phyloP scores from a whole-genome alignment of 2,113 vertebrate species.

The Aldabrachelys gigantea region DNA sequence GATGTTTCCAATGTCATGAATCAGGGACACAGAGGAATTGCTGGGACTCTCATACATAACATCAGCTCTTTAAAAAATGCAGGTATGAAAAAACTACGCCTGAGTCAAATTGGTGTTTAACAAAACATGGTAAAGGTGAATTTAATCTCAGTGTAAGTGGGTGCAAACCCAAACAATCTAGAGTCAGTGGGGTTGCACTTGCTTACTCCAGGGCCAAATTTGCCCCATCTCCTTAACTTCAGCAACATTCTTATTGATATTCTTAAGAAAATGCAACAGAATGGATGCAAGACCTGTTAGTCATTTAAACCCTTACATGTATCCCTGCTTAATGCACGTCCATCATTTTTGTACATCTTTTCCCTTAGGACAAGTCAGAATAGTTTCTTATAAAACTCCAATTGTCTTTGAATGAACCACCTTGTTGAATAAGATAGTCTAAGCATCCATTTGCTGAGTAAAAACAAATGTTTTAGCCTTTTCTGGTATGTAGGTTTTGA shows the following conservation, averaged over 20 bases:
- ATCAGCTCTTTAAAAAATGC: conserved; percentile 65
- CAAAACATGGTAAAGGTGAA: not conserved
- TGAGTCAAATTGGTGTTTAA: not conserved
- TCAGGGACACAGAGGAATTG: conserved; percentile 45
- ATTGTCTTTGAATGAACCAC: not conserved
- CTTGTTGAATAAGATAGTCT: not conserved
- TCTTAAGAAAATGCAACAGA: not conserved
- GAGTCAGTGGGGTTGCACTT: not conserved
- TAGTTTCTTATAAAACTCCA: not conserved
- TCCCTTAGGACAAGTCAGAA: not conserved
- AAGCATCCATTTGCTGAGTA: not conserved
- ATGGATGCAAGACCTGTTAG: not conserved
- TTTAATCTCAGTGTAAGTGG: not conserved
- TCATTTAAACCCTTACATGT: not conserved
- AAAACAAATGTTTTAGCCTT: not conserved
- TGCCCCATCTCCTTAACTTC: not conserved
- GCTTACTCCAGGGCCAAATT: not conserved
- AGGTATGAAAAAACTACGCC: conserved; percentile 76
- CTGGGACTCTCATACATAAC: conserved; percentile 75
- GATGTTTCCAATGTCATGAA: conserved; percentile 63
- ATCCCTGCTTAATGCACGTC: not conserved
- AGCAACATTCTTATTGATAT: not conserved
- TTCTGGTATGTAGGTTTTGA: not conserved
- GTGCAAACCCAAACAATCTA: not conserved
- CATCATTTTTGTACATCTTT: not conserved